Conservation (phyloP, 2,797 vertebrate species). For the Anableps anableps region DNA sequence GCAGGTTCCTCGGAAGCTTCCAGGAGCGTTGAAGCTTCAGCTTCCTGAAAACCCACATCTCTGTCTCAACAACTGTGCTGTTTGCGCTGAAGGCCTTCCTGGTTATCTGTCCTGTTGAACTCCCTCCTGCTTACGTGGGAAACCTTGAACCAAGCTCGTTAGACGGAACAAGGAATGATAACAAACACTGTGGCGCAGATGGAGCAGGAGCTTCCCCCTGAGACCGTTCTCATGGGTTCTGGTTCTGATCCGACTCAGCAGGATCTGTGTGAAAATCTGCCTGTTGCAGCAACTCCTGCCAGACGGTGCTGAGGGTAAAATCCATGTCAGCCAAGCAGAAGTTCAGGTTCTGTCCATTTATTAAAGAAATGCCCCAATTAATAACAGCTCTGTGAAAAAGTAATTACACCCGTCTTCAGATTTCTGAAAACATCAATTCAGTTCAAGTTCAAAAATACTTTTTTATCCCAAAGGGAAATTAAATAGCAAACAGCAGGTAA, state of each 20-base stretch:
- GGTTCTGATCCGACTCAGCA: neutral
- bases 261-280: neutral
- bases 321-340: neutral
- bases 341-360: neutral
- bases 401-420: neutral
- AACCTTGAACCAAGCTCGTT: constrained; percentile 4
- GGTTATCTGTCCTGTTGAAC: constrained; percentile 3
- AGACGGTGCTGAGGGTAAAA: neutral
- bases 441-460: too few species aligned
- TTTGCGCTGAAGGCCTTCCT: neutral
- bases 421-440: too few species aligned
- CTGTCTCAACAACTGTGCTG: neutral
- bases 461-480: too few species aligned
- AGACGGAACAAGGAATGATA: constrained; percentile 33
- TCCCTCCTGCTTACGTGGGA: constrained; percentile 9
- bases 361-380: neutral
- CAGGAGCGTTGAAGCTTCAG: too few species aligned
- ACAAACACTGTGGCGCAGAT: constrained; percentile 14
- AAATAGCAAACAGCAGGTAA: too few species aligned
- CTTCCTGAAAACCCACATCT: neutral
- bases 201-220: constrained; percentile 35
- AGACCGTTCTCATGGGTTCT: constrained; percentile 21
- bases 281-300: neutral
- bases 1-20: too few species aligned
- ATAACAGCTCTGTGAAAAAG: neutral